These are phyloP conservation scores for Trichopria drosophilae DNA, from an alignment of 2,888 invertebrate genomes.

Conservation along the genomic window DNA sequence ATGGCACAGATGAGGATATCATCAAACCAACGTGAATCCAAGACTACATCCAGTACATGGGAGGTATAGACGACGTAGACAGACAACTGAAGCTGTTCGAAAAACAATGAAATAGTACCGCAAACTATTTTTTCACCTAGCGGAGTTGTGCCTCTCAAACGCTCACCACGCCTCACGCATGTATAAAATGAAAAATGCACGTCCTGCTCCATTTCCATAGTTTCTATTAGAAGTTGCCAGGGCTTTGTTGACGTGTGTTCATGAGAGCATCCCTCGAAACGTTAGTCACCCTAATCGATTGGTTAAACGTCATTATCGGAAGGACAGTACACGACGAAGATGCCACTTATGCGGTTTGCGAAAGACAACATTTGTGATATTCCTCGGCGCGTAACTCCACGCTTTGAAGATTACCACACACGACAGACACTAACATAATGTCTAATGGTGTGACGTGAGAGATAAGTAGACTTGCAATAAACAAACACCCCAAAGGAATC, in stretches of 20 bases:
- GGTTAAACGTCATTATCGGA: slow-evolving; percentile 24
- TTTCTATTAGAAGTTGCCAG: slow-evolving; percentile 16
- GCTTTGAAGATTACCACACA: slow-evolving; percentile 7
- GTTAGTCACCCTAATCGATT: slow-evolving; percentile 18
- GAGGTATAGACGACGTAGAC: slow-evolving; percentile 19
- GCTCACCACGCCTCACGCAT: slow-evolving; percentile 10
- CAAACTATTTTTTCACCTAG: slow-evolving; percentile 23
- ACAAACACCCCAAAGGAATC: too few relatives aligned
- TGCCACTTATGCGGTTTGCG: slow-evolving; percentile 10
- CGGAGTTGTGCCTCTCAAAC: slow-evolving; percentile 17
- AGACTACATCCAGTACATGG: slow-evolving; percentile 27
- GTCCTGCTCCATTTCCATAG: slow-evolving; percentile 1
- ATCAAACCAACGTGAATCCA: slow-evolving; percentile 23
- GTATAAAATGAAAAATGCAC: slow-evolving; percentile 19
- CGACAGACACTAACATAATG: slow-evolving; percentile 15
- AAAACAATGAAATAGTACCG: slow-evolving; percentile 31
- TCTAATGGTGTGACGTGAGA: slow-evolving; percentile 18
- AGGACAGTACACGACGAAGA: slow-evolving; percentile 17
- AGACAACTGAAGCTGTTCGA: slow-evolving; percentile 20
- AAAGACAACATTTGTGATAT: slow-evolving; percentile 3
- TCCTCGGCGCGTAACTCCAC: background rate
- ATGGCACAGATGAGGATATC: slow-evolving; percentile 22
- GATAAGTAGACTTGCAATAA: too few relatives aligned
- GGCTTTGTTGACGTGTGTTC: slow-evolving; percentile 7
- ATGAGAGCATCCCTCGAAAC: too few relatives aligned